Evolutionary conservation across 2,113 vertebrate species (phyloP).

Genomic region (Nothobranchius kuhntae): DNA sequence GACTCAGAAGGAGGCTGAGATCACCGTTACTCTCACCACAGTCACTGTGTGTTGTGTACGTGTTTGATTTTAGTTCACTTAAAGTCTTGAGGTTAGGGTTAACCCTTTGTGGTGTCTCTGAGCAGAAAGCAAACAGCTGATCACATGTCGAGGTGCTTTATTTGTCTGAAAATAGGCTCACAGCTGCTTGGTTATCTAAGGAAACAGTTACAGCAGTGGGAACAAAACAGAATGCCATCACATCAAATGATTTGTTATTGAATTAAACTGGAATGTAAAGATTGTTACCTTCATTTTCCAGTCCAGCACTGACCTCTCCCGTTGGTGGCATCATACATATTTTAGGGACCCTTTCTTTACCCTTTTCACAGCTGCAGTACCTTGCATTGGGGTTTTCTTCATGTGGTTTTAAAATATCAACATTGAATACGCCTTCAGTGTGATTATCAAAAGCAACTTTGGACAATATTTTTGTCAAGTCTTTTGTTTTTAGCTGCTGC

Average conservation of each 20-base stretch:
- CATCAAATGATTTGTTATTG: slow-evolving; percentile 13
- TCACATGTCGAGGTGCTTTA: neutral
- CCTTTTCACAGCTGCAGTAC: neutral
- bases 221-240: slow-evolving; percentile 5
- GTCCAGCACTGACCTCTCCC: neutral
- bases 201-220: neutral
- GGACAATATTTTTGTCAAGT: slow-evolving; percentile 4
- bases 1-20: slow-evolving; percentile 39
- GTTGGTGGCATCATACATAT: neutral
- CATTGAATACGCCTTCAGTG: neutral
- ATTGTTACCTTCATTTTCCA: slow-evolving; percentile 2
- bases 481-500: neutral
- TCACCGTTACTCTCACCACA: slow-evolving; percentile 29
- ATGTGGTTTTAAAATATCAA: neutral
- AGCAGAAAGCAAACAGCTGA: slow-evolving; percentile 10
- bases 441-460: neutral
- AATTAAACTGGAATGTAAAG: slow-evolving; percentile 1
- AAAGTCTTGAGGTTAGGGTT: slow-evolving; percentile 21
- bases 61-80: slow-evolving; percentile 43
- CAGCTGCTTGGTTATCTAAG: slow-evolving; percentile 3
- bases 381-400: neutral
- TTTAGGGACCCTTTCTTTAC: neutral
- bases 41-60: slow-evolving; percentile 45
- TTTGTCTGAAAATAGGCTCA: neutral
- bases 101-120: slow-evolving; percentile 4